Base-by-base conservation (phyloP, 2,888 invertebrate genomes). In the Acleris emargana region DNA sequence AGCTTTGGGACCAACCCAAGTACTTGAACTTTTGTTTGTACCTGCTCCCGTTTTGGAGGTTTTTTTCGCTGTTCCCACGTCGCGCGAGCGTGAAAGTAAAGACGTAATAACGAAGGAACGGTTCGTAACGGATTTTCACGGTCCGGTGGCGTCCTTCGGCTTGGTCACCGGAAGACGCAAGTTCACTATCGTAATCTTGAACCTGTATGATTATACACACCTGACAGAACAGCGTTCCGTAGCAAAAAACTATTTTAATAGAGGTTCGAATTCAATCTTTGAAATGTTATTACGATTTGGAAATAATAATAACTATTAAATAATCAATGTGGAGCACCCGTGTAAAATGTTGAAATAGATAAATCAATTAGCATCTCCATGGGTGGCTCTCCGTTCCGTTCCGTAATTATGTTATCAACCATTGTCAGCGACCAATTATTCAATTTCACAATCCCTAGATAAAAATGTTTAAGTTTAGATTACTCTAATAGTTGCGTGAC, bases 101-200 rank as follows among this genome's bases (percentile, higher is more conserved):
- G 66, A 61, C 66, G 57, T 57, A 60, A 55, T 50, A 60, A 60
- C 5, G 13, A 38, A 45, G 43, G 49, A 66, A 63, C 66, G 60
- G 51, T 70, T 81, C 67, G 78, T 91, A 92, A 91, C 91, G 91
- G 87, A 88, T 82, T 91, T 88, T 79, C 76, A 86, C 84, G 91
- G 83, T 87, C 77, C 80, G 80, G 68, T 71, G 79, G 72, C 80
- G 86, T 76, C 88, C 83, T 88, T 81, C 82, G 84, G 78, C 71
- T 71, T 71, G 78, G 80, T 80, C 80, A 77, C 80, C 82, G 87
- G 84, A 84, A 76, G 78, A 68, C 73, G 75, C 87, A 86, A 86
- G 90, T 88, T 87, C 73, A 57, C 51, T 52, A 53, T 61, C 66
- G 61, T 60, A 51, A 55, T 66, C 60, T 66, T 57, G 57, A 22